Evolutionary conservation across 1,140 invertebrate genomes (phyloP).

Genomic region (Dryas iulia): DNA sequence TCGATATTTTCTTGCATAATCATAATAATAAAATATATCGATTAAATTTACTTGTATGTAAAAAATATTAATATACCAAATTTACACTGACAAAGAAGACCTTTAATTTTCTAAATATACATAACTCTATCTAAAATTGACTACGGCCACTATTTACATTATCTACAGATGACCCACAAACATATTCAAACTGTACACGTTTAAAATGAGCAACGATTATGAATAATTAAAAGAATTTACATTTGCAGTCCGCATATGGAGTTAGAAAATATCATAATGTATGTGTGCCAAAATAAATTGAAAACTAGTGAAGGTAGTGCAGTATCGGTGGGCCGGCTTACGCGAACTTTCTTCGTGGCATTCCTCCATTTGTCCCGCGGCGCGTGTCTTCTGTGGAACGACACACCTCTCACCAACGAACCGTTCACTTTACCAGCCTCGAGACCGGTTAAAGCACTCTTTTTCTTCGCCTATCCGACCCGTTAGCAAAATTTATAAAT

Average conservation of each 20-base stretch:
- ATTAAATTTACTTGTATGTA: background rate
- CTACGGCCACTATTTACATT: background rate
- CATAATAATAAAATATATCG: no score
- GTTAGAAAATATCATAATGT: background rate
- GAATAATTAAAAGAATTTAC: background rate
- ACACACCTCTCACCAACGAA: constrained; percentile 79
- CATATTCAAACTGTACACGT: background rate
- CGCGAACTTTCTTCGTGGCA: constrained; percentile 85
- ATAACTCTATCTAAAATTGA: background rate
- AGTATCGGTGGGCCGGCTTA: constrained; percentile 71
- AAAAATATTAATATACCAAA: background rate
- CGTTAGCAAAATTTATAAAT: constrained; percentile 45
- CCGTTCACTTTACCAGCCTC: constrained; percentile 81
- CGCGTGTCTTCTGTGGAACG: constrained; percentile 66
- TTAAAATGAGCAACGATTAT: background rate
- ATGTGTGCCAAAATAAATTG: constrained; percentile 4
- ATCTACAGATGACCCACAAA: background rate
- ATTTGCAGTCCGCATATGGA: constrained; percentile 4
- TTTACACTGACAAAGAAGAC: background rate
- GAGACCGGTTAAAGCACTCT: constrained; percentile 80
- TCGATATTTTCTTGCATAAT: background rate
- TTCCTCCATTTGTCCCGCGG: constrained; percentile 81
- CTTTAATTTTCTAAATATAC: background rate
- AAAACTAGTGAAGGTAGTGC: constrained; percentile 22
- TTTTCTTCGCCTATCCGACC: constrained; percentile 78